phyloP scores from a whole-genome alignment of 2,113 vertebrate genomes.

The Pandion haliaetus region DNA sequence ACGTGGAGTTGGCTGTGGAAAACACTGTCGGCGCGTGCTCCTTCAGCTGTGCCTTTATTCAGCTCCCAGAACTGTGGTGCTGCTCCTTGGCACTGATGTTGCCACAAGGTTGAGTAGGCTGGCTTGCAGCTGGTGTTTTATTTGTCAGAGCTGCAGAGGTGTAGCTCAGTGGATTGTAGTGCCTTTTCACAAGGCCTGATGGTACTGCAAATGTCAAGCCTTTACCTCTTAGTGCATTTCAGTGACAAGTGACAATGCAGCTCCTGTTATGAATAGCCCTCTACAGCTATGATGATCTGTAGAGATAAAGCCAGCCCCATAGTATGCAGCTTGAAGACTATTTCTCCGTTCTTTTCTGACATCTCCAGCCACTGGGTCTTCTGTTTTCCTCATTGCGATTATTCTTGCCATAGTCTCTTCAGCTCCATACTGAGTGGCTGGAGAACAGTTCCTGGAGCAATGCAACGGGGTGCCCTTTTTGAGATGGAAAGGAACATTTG shows the following conservation, averaged over 20 bases:
- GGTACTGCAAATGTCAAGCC: neutral
- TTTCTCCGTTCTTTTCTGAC: neutral
- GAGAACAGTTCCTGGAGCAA: neutral
- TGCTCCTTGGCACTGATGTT: accelerated
- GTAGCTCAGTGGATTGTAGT: neutral
- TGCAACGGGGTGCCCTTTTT: neutral
- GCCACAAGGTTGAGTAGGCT: neutral
- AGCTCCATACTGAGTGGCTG: neutral
- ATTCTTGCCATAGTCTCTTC: neutral
- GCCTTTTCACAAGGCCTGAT: neutral
- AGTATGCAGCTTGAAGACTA: neutral
- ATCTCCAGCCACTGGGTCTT: neutral
- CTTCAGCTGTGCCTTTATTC: neutral
- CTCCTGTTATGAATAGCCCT: neutral
- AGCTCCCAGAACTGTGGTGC: neutral
- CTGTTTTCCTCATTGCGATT: neutral
- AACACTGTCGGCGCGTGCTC: accelerated
- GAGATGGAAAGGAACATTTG: neutral
- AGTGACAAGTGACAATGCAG: neutral
- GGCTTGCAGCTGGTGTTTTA: neutral
- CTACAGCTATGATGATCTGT: neutral
- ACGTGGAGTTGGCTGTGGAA: neutral
- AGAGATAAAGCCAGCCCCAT: neutral
- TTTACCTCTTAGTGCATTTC: neutral
- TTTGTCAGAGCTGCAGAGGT: neutral